Evolutionary conservation across 2,888 invertebrate species (phyloP).

Genomic region (Emmelina monodactyla): DNA sequence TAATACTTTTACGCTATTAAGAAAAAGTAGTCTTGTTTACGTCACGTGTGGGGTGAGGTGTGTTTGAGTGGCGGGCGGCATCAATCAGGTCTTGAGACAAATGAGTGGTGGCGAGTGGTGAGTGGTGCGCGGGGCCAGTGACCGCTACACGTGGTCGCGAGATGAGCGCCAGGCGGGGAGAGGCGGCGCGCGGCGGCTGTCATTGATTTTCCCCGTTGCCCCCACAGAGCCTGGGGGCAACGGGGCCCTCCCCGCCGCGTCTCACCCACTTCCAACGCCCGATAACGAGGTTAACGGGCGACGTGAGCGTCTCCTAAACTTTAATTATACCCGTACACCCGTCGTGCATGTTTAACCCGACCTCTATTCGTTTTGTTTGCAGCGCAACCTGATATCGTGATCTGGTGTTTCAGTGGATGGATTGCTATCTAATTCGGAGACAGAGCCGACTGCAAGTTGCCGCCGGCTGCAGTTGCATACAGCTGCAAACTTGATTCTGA

Average conservation of each 20-base stretch:
- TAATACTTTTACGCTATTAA: too few species aligned
- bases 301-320: conserved; percentile 67
- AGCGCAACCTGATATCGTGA: conserved; percentile 57
- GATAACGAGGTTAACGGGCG: conserved; percentile 68
- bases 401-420: conserved; percentile 37
- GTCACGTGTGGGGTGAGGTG: too few species aligned
- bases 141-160: conserved; percentile 63
- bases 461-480: conserved; percentile 17
- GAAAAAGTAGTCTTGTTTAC: too few species aligned
- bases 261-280: conserved; percentile 66
- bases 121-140: conserved; percentile 50
- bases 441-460: conserved; percentile 31
- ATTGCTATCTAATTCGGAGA: conserved; percentile 42
- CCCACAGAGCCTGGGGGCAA: conserved; percentile 36
- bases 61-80: too few species aligned
- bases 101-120: conserved; percentile 22
- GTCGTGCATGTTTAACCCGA: conserved; percentile 63
- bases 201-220: conserved; percentile 63
- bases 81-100: conserved; percentile 15
- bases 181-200: conserved; percentile 65
- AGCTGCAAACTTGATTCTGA: conserved; percentile 27
- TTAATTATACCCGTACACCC: conserved; percentile 65
- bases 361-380: conserved; percentile 61
- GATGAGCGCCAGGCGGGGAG: conserved; percentile 61
- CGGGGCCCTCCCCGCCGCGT: conserved; percentile 49